Evolutionary conservation across 2,888 invertebrate species (phyloP).

Genomic region (Stegana nigrithorax): DNA sequence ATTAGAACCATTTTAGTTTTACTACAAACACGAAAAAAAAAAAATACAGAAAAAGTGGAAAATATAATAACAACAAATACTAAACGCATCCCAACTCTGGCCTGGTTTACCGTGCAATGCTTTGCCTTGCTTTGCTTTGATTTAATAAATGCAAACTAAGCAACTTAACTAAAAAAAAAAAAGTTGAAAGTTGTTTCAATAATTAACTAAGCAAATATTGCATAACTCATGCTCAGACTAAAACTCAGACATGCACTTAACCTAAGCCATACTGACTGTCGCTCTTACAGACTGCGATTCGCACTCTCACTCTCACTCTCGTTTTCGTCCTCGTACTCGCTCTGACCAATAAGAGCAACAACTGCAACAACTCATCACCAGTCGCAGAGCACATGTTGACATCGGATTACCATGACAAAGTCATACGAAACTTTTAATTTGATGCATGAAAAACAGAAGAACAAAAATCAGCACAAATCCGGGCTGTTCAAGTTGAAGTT

Average conservation of each 20-base stretch:
- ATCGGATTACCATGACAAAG: slow-evolving; percentile 16
- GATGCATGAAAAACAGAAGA: too few relatives aligned
- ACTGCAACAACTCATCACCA: not conserved
- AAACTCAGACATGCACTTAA: not conserved
- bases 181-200: not conserved
- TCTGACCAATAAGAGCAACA: not conserved
- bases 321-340: not conserved
- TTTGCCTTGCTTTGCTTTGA: not conserved
- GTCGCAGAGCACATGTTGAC: slow-evolving; percentile 5
- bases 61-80: too few relatives aligned
- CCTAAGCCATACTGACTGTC: not conserved
- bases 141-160: not conserved
- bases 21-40: too few relatives aligned
- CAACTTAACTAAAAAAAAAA: not conserved
- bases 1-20: not conserved
- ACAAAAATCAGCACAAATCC: slow-evolving; percentile 1
- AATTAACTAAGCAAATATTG: slow-evolving; percentile 12
- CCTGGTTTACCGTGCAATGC: too few relatives aligned
- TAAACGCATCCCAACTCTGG: too few relatives aligned
- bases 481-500: slow-evolving; percentile 4
- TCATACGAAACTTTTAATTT: slow-evolving; percentile 15
- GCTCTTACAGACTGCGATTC: not conserved
- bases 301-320: not conserved
- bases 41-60: too few relatives aligned
- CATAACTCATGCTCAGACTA: not conserved